A percentile compares a stretch with the other conserved stretches of the same genome.
Conservation (phyloP, 2,888 invertebrate genomes). For the Callimorpha dominula region DNA sequence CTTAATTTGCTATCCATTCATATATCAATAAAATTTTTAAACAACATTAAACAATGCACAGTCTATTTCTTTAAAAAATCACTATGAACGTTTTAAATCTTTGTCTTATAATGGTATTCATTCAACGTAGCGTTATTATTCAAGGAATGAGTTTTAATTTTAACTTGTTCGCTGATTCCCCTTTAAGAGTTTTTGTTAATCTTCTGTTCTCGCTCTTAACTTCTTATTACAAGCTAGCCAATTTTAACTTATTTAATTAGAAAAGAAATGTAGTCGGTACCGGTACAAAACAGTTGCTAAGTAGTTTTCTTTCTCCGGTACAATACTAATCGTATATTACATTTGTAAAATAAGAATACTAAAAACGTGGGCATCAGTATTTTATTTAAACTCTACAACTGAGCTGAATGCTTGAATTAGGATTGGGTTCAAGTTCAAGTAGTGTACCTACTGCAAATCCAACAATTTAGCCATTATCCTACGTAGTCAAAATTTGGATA, state of each 20-base stretch:
- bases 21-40: background rate
- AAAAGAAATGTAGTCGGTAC: constrained; percentile 57
- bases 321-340: background rate
- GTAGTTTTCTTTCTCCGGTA: constrained; percentile 3
- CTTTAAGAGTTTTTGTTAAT: constrained; percentile 73
- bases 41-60: background rate
- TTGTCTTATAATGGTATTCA: constrained; percentile 17
- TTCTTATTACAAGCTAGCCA: constrained; percentile 62
- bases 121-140: constrained; percentile 50
- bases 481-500: no score
- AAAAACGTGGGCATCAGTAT: background rate
- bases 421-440: no score
- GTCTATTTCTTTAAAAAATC: background rate
- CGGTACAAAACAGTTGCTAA: constrained; percentile 48
- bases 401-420: no score
- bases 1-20: background rate
- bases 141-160: constrained; percentile 75
- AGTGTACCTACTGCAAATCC: no score
- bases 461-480: no score
- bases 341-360: background rate
- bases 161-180: constrained; percentile 73
- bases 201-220: constrained; percentile 69
- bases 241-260: constrained; percentile 73
- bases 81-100: background rate
- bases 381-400: no score